Evolutionary conservation across 2,888 invertebrate genomes (phyloP).

Genomic region (Thymelicus sylvestris): DNA sequence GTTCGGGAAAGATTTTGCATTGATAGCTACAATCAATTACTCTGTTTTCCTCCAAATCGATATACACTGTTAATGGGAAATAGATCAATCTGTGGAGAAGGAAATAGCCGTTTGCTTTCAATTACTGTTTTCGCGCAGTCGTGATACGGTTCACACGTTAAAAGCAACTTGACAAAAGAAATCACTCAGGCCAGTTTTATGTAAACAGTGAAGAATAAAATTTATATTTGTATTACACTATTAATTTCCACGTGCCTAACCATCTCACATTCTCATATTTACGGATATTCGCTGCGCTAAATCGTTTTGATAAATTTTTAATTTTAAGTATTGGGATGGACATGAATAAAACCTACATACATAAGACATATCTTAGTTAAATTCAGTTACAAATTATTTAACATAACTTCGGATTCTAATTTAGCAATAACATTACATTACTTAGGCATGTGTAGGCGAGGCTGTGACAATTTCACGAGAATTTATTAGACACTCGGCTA

Average conservation of each 20-base stretch:
- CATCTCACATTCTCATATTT: no score
- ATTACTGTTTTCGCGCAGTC: conserved; percentile 57
- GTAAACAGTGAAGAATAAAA: no score
- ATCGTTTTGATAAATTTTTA: no score
- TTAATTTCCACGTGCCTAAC: no score
- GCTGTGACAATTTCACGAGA: conserved; percentile 4
- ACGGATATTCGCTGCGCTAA: no score
- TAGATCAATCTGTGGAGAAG: conserved; percentile 67
- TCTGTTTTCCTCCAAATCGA: conserved; percentile 12
- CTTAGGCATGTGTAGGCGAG: neutral
- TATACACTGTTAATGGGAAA: conserved; percentile 55
- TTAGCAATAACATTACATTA: conserved; percentile 5
- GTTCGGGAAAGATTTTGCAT: no score
- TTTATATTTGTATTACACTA: no score
- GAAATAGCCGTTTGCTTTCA: conserved; percentile 69
- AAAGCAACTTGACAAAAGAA: neutral
- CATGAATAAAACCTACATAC: no score
- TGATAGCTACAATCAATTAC: neutral
- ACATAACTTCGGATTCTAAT: neutral
- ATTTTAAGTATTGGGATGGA: no score
- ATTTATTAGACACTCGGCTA: conserved; percentile 12
- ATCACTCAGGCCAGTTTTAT: neutral
- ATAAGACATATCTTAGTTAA: neutral
- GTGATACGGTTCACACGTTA: neutral
- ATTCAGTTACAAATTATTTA: neutral